phyloP scores from a whole-genome alignment of 2,888 invertebrate species.

The Eupithecia dodoneata region DNA sequence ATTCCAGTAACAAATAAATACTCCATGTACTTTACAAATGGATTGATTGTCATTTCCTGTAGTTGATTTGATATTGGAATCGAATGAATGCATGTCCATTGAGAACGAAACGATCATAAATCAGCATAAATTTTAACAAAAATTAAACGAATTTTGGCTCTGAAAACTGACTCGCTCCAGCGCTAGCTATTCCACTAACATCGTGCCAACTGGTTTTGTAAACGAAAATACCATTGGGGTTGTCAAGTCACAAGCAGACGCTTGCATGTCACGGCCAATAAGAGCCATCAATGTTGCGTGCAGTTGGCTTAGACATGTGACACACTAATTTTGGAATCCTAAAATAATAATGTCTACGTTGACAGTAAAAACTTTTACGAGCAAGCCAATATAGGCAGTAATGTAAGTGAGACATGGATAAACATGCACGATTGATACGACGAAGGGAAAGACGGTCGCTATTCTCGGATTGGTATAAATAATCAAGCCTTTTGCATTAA shows the following conservation, averaged over 20 bases:
- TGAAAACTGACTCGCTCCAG: conserved; percentile 1
- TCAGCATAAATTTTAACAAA: not conserved
- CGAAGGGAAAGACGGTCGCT: not conserved
- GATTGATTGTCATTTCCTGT: not conserved
- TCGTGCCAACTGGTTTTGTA: conserved; percentile 28
- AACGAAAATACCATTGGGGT: conserved; percentile 75
- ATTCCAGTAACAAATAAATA: not conserved
- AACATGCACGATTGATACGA: conserved; percentile 30
- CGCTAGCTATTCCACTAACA: conserved; percentile 5
- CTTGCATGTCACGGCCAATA: conserved; percentile 78
- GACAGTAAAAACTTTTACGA: conserved; percentile 49
- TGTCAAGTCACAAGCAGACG: conserved; percentile 60
- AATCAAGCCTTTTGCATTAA: not conserved
- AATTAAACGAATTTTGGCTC: not conserved
- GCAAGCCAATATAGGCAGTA: conserved; percentile 18
- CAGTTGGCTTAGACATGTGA: conserved; percentile 75
- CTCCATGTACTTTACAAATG: conserved; percentile 6
- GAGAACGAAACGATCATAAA: not conserved
- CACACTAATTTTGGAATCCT: conserved; percentile 72
- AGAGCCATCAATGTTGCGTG: conserved; percentile 78
- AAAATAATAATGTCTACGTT: conserved; percentile 56
- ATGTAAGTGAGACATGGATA: not conserved
- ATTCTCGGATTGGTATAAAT: not conserved
- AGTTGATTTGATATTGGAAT: not conserved
- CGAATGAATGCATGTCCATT: not conserved